A percentile compares a stretch with the other conserved stretches of the same genome.
phyloP scores from a whole-genome alignment of 2,797 vertebrate species.

The Threskiornis aethiopicus region DNA sequence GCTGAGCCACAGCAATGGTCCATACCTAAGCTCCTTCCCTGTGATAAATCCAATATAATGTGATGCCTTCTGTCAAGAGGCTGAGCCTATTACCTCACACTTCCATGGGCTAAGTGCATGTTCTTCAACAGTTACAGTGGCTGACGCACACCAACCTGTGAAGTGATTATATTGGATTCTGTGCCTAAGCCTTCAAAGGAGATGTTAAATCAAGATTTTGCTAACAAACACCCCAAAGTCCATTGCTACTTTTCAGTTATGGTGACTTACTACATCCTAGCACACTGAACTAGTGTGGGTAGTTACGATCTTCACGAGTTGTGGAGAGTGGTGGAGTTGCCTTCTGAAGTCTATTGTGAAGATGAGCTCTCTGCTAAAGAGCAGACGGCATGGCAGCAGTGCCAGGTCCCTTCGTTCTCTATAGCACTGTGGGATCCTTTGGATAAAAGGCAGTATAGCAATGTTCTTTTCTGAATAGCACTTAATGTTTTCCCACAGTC shows the following conservation, averaged over 20 bases:
- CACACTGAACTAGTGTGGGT: neutral
- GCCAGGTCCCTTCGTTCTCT: conserved; percentile 53
- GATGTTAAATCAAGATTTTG: neutral
- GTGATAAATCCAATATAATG: neutral
- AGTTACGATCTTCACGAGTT: neutral
- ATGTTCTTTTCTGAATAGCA: conserved; percentile 65
- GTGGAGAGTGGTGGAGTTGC: neutral
- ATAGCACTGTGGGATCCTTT: conserved; percentile 56
- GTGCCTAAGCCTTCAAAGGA: neutral
- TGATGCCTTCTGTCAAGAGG: neutral
- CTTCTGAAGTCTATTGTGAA: conserved; percentile 1
- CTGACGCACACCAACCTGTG: neutral
- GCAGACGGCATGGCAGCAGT: neutral
- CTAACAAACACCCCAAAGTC: neutral
- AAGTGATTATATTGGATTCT: neutral
- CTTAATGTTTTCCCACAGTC: conserved; percentile 68
- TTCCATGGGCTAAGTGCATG: neutral
- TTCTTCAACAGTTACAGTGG: neutral
- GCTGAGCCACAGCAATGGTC: neutral
- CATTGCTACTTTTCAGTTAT: neutral
- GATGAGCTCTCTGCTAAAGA: conserved; percentile 25
- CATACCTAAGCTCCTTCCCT: neutral
- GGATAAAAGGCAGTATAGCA: conserved; percentile 59
- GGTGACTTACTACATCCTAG: neutral
- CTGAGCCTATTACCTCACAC: neutral